phyloP scores from a whole-genome alignment of 2,797 vertebrate genomes.

The Epinephelus malabaricus region DNA sequence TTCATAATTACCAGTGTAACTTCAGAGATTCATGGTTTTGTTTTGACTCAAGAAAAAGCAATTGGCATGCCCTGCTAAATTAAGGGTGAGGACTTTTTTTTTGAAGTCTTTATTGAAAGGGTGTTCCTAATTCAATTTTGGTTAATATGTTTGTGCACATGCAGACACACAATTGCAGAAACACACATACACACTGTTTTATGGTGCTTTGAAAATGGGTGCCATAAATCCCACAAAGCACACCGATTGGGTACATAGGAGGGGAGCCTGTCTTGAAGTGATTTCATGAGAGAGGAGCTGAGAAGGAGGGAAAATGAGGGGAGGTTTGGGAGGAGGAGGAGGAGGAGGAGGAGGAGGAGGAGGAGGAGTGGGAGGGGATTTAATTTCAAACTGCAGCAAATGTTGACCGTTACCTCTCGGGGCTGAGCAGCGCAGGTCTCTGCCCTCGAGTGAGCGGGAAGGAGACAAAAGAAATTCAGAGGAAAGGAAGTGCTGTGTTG shows the following conservation, averaged over 20 bases:
- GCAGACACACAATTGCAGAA: conserved; percentile 10
- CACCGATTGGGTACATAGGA: conserved; percentile 48
- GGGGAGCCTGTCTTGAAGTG: conserved; percentile 55
- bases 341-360: conserved; percentile 16
- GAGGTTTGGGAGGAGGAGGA: conserved; percentile 21
- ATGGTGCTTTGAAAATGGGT: conserved; percentile 62
- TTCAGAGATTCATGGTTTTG: conserved; percentile 17
- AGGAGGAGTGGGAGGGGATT: conserved; percentile 60
- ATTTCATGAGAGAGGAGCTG: conserved; percentile 52
- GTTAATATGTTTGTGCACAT: conserved; percentile 31
- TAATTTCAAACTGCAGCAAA: conserved; percentile 68
- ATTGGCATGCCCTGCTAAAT: neutral
- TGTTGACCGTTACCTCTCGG: conserved; percentile 62
- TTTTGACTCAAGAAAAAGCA: conserved; percentile 18
- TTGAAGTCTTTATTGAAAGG: neutral
- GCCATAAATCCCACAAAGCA: conserved; percentile 61
- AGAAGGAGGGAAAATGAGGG: conserved; percentile 41
- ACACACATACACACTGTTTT: conserved; percentile 42
- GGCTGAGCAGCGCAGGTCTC: conserved; percentile 19
- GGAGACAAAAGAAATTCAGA: neutral
- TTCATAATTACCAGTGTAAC: conserved; percentile 31
- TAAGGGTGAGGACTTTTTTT: neutral
- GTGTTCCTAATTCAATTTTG: conserved; percentile 16
- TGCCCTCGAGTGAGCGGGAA: conserved; percentile 21
- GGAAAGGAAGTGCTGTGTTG: conserved; percentile 1